These are phyloP conservation scores for Aphidoletes aphidimyza DNA, from an alignment of 2,888 invertebrate species.

Conservation along the genomic window DNA sequence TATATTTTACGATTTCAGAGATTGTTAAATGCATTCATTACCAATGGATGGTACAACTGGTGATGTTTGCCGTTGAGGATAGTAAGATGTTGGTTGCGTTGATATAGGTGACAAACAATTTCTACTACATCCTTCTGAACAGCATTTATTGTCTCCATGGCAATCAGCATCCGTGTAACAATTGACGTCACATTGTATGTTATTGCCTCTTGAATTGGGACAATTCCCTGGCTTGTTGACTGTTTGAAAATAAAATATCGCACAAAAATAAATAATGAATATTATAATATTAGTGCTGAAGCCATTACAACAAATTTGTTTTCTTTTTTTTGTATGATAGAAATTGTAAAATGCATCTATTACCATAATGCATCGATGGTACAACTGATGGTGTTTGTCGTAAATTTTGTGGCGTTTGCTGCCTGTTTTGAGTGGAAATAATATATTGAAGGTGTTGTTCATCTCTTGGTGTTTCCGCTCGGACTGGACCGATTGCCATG, in stretches of 20 bases:
- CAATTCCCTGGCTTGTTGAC: constrained; percentile 78
- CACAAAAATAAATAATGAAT: too few relatives aligned
- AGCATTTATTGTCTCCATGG: constrained; percentile 81
- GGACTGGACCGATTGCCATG: constrained; percentile 77
- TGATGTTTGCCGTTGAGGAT: constrained; percentile 64
- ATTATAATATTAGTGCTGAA: too few relatives aligned
- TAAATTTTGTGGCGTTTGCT: too few relatives aligned
- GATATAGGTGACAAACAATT: constrained; percentile 73
- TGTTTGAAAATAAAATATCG: constrained; percentile 61
- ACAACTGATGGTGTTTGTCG: constrained; percentile 60
- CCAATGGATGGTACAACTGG: too few relatives aligned
- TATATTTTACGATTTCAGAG: too few relatives aligned
- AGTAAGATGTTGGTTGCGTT: constrained; percentile 65
- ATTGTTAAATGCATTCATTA: too few relatives aligned
- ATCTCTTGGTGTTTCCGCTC: constrained; percentile 70
- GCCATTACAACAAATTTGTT: too few relatives aligned
- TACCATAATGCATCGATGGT: constrained; percentile 58
- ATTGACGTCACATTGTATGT: constrained; percentile 73
- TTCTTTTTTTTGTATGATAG: too few relatives aligned
- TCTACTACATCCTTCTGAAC: constrained; percentile 79
- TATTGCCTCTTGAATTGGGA: constrained; percentile 68
- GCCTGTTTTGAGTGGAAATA: constrained; percentile 69
- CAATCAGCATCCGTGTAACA: constrained; percentile 88
- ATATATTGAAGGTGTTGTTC: constrained; percentile 71
- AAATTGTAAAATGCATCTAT: background rate